Evolutionary conservation across 2,797 vertebrate species (phyloP).

Genomic region (Astyanax mexicanus): DNA sequence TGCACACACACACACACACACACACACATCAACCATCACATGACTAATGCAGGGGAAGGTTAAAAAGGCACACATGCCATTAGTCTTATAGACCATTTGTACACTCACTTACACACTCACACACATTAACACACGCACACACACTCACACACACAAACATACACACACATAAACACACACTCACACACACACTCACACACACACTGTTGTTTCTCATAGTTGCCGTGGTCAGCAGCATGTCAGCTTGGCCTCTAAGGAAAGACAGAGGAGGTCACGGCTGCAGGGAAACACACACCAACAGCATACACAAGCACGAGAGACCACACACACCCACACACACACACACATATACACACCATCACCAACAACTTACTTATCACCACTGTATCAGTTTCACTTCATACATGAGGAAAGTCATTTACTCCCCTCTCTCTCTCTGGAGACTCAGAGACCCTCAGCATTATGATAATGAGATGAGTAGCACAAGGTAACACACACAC

Average conservation of each 20-base stretch:
- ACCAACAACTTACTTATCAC: conserved; percentile 9
- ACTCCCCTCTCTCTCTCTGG: too few relatives aligned
- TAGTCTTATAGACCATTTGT: too few relatives aligned
- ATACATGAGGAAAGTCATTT: background rate
- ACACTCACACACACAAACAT: too few relatives aligned
- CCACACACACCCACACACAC: conserved; percentile 6
- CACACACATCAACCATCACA: background rate
- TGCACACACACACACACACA: background rate
- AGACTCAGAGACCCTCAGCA: background rate
- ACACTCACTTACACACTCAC: too few relatives aligned
- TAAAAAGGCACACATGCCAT: background rate
- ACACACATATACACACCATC: background rate
- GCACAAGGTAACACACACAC: background rate
- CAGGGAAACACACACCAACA: conserved; percentile 21
- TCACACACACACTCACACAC: background rate
- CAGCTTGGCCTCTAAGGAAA: conserved; percentile 16
- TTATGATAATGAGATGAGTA: background rate
- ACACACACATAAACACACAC: background rate
- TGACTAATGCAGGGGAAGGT: background rate
- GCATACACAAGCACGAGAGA: background rate
- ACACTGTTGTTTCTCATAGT: background rate
- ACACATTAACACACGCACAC: too few relatives aligned
- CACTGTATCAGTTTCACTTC: background rate
- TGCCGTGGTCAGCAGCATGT: conserved; percentile 28
- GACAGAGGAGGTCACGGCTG: conserved; percentile 34